Percentiles rank a stretch among this genome's conserved stretches.
Conservation (phyloP, 2,888 invertebrate genomes). For the Agonopterix alstromeriana region DNA sequence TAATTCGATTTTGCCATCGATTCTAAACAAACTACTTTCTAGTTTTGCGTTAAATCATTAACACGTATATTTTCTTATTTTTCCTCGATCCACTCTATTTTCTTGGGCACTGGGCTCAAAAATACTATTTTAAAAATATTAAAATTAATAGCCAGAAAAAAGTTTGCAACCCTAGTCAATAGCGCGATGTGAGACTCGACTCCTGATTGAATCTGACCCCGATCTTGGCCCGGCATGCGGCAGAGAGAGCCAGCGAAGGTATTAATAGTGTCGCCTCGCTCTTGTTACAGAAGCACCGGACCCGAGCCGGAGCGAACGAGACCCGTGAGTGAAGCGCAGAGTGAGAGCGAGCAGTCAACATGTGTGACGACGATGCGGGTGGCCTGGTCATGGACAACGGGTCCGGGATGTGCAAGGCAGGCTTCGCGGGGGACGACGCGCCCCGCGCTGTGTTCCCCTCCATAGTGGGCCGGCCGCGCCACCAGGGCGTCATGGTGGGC, state of each 20-base stretch:
- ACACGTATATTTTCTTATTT: no score
- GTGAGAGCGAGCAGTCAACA: constrained; percentile 52
- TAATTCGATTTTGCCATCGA: no score
- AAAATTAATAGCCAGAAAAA: no score
- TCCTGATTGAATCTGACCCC: background rate
- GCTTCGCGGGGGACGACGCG: constrained; percentile 95
- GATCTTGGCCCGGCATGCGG: background rate
- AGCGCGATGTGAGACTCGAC: background rate
- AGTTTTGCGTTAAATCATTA: no score
- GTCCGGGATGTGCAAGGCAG: constrained; percentile 97
- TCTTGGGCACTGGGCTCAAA: no score
- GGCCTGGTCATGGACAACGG: constrained; percentile 96
- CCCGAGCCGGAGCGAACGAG: background rate
- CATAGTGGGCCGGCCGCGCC: constrained; percentile 94
- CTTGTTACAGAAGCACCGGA: background rate
- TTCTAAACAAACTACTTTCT: no score
- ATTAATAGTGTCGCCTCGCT: background rate
- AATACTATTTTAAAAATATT: no score
- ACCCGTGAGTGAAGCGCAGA: background rate
- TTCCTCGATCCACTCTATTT: no score
- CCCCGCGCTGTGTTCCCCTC: constrained; percentile 96
- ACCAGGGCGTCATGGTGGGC: constrained; percentile 94
- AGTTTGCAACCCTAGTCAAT: no score
- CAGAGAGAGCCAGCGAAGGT: background rate
- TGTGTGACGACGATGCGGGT: constrained; percentile 98